These are phyloP conservation scores for Barbus barbus DNA, from an alignment of 2,113 vertebrate species.

Conservation along the genomic window DNA sequence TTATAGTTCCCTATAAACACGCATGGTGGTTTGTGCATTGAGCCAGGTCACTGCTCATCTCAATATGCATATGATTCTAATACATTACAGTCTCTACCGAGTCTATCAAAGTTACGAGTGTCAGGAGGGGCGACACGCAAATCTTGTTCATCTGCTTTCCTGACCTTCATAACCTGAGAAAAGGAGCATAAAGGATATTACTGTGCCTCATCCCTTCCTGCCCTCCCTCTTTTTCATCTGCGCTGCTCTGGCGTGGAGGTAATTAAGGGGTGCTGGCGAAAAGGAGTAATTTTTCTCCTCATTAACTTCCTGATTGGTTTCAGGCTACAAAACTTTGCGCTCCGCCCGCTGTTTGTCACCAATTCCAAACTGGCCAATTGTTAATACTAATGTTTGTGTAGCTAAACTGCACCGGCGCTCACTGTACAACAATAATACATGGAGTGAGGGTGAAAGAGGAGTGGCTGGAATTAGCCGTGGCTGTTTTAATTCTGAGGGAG, in stretches of 20 bases:
- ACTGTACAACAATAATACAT: slow-evolving; percentile 85
- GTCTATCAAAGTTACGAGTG: slow-evolving; percentile 73
- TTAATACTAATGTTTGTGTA: slow-evolving; percentile 99
- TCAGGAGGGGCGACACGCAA: slow-evolving; percentile 71
- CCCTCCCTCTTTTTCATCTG: slow-evolving; percentile 52
- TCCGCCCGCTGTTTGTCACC: slow-evolving; percentile 94
- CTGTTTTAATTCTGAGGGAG: slow-evolving; percentile 85
- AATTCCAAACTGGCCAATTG: slow-evolving; percentile 91
- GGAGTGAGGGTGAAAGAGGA: slow-evolving; percentile 66
- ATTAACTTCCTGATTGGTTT: slow-evolving; percentile 99
- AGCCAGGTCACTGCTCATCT: slow-evolving; percentile 30
- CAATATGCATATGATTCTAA: slow-evolving; percentile 50
- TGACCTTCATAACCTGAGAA: slow-evolving; percentile 80
- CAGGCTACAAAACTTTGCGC: slow-evolving; percentile 83
- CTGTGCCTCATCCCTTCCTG: slow-evolving; percentile 46
- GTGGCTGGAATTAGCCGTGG: slow-evolving; percentile 82
- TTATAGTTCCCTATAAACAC: slow-evolving; percentile 42
- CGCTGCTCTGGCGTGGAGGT: slow-evolving; percentile 77
- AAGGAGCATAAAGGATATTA: slow-evolving; percentile 69
- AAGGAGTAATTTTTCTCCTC: slow-evolving; percentile 95
- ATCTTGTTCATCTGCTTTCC: slow-evolving; percentile 73
- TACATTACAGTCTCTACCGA: slow-evolving; percentile 58
- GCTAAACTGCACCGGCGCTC: slow-evolving; percentile 86
- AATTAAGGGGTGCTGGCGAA: slow-evolving; percentile 84
- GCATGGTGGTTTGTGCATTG: slow-evolving; percentile 35